These are phyloP conservation scores for Sesamia nonagrioides DNA, from an alignment of 1,140 invertebrate species.

Conservation along the genomic window DNA sequence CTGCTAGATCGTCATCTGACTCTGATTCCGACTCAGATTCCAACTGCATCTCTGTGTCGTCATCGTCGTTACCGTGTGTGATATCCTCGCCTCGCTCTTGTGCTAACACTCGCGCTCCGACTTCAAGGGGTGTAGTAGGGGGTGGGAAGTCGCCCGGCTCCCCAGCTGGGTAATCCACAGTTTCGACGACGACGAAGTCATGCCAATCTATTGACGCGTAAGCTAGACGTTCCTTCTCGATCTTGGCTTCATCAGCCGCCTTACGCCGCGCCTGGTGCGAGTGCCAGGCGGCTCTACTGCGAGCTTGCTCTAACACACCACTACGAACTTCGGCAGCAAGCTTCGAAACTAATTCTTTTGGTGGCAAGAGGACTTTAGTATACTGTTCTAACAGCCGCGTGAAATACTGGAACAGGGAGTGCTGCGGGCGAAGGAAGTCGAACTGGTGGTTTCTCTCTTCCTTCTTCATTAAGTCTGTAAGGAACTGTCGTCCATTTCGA, in stretches of 20 bases:
- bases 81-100: constrained; percentile 90
- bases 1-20: constrained; percentile 90
- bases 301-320: constrained; percentile 96
- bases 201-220: constrained; percentile 99
- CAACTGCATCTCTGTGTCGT: constrained; percentile 91
- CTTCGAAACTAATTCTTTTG: constrained; percentile 95
- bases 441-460: constrained; percentile 99
- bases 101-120: constrained; percentile 97
- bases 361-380: constrained; percentile 97
- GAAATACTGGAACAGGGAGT: constrained; percentile 99
- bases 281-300: constrained; percentile 98
- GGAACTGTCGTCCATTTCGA: constrained; percentile 98
- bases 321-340: constrained; percentile 93
- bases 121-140: constrained; percentile 98
- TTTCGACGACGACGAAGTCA: constrained; percentile 99
- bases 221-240: constrained; percentile 98
- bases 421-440: constrained; percentile 99
- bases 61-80: constrained; percentile 80
- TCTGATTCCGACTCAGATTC: constrained; percentile 89
- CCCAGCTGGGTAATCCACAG: constrained; percentile 99
- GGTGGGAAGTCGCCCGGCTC: constrained; percentile 98
- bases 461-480: constrained; percentile 99
- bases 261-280: constrained; percentile 97
- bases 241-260: constrained; percentile 97
- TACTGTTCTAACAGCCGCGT: constrained; percentile 99